phyloP scores from a whole-genome alignment of 2,113 vertebrate species.

The Smithornis capensis region DNA sequence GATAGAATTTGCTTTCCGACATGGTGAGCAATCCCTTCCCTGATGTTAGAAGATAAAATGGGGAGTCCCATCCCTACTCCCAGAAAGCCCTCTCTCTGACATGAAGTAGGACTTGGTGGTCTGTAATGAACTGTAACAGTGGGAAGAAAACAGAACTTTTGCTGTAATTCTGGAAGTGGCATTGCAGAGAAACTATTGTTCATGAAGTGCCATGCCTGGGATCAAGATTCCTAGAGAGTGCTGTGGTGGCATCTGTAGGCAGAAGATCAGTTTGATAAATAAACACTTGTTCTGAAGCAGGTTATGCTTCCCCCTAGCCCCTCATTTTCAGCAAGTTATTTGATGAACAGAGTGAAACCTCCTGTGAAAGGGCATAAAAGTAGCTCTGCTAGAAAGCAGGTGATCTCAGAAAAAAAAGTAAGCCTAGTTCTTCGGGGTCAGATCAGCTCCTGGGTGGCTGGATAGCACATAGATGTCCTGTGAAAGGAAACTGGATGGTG shows the following conservation, averaged over 20 bases:
- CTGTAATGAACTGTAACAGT: not conserved
- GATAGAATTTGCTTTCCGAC: not conserved
- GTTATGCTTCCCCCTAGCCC: accelerated
- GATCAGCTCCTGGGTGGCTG: not conserved
- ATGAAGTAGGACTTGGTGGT: not conserved
- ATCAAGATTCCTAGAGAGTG: not conserved
- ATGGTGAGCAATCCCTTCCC: not conserved
- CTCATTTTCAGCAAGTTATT: not conserved
- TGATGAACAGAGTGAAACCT: not conserved
- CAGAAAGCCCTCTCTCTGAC: not conserved
- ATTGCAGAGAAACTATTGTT: not conserved
- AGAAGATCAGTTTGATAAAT: not conserved
- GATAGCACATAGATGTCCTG: too few relatives aligned
- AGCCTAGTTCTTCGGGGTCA: not conserved
- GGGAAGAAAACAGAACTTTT: not conserved
- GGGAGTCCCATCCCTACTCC: accelerated
- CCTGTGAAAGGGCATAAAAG: not conserved
- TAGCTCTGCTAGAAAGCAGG: not conserved
- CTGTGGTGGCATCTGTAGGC: not conserved
- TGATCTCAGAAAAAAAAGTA: not conserved
- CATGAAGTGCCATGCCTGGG: not conserved
- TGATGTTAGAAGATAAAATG: not conserved
- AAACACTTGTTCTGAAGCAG: not conserved
- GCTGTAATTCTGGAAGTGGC: not conserved
- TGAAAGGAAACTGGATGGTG: accelerated